Evolutionary conservation across 2,888 invertebrate species (phyloP).

Genomic region (Archaeoteleia sp.): DNA sequence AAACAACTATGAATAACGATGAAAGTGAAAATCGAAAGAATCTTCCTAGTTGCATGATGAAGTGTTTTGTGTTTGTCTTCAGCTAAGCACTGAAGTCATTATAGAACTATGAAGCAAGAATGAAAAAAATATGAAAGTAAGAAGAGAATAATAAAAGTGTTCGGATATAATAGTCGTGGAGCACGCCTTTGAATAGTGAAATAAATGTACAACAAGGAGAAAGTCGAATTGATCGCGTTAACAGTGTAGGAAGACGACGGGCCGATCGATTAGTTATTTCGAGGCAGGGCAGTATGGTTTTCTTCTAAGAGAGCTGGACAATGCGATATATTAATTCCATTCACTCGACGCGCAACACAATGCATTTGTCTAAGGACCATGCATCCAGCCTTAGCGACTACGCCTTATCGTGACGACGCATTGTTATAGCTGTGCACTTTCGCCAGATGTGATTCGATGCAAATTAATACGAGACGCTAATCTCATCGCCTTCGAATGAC

Average conservation of each 20-base stretch:
- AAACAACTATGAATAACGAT: no score
- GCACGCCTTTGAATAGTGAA: constrained; percentile 36
- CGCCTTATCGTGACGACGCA: constrained; percentile 46
- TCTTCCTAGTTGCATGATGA: no score
- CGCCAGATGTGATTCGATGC: constrained; percentile 52
- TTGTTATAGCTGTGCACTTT: constrained; percentile 51
- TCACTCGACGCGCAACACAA: constrained; percentile 34
- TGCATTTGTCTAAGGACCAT: constrained; percentile 29
- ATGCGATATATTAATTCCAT: constrained; percentile 51
- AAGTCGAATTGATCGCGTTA: constrained; percentile 50
- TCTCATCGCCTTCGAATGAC: constrained; percentile 28
- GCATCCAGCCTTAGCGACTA: constrained; percentile 25
- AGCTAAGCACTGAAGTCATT: no score
- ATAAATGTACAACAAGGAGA: constrained; percentile 45
- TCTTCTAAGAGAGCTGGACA: constrained; percentile 44
- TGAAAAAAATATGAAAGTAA: no score
- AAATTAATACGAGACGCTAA: constrained; percentile 44
- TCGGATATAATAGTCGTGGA: constrained; percentile 28
- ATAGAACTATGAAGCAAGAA: no score
- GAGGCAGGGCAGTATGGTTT: constrained; percentile 29
- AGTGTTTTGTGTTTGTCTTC: no score
- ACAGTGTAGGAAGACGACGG: constrained; percentile 49
- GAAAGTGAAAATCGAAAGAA: no score
- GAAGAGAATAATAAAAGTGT: constrained; percentile 12
- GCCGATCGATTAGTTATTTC: constrained; percentile 46